phyloP scores from a whole-genome alignment of 2,113 vertebrate species.

The Gallinago undulata region DNA sequence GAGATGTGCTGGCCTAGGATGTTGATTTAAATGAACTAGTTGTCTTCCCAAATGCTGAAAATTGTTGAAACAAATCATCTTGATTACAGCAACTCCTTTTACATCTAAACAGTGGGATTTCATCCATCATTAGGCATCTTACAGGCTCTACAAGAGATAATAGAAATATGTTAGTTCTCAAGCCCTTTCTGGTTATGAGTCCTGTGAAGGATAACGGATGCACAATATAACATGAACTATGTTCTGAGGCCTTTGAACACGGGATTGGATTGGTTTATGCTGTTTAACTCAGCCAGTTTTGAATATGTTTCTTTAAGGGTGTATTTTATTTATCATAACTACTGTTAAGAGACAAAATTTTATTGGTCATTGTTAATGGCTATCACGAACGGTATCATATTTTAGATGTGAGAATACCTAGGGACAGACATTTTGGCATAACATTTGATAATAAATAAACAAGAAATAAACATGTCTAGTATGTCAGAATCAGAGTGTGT shows the following conservation, averaged over 20 bases:
- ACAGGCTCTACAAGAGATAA: neutral
- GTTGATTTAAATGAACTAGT: neutral
- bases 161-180: neutral
- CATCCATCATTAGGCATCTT: neutral
- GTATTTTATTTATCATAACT: neutral
- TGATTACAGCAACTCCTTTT: neutral
- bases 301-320: neutral
- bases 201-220: neutral
- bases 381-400: neutral
- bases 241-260: neutral
- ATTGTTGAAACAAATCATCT: neutral
- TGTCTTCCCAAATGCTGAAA: neutral
- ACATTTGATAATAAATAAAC: neutral
- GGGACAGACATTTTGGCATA: neutral
- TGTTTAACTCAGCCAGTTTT: neutral
- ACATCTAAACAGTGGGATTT: neutral
- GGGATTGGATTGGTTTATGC: neutral
- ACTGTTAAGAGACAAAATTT: neutral
- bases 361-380: neutral
- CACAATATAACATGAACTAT: neutral
- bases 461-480: neutral
- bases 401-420: neutral
- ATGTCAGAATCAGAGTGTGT: neutral
- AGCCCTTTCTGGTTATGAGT: neutral
- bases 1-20: neutral